Conservation (phyloP, 2,888 invertebrate genomes). For the Sinelater perroti region DNA sequence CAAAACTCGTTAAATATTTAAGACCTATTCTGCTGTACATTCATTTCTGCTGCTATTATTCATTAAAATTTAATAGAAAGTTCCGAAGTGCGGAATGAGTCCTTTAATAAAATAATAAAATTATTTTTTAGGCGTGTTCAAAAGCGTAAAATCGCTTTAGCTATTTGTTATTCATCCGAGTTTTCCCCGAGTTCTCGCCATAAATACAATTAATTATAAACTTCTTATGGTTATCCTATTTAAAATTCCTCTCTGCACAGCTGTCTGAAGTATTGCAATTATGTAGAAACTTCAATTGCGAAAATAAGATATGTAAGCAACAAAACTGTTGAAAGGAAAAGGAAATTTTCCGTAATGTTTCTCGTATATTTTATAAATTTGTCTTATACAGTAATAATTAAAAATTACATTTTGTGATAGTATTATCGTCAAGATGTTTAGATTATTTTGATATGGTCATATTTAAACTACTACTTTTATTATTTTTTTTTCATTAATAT, state of each 20-base stretch:
- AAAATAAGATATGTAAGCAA: not conserved
- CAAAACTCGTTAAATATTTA: constrained; percentile 39
- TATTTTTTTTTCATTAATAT: too few species aligned
- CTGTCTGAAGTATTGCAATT: constrained; percentile 13
- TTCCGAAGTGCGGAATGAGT: constrained; percentile 32
- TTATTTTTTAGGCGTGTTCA: constrained; percentile 40
- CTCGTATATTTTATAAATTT: too few species aligned
- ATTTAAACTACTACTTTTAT: too few species aligned
- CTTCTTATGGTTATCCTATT: constrained; percentile 35
- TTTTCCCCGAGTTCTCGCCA: constrained; percentile 27
- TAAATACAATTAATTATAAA: constrained; percentile 36
- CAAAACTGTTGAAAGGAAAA: too few species aligned
- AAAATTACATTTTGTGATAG: too few species aligned
- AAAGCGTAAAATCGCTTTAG: constrained; percentile 40
- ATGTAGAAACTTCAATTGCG: not conserved
- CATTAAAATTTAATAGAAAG: constrained; percentile 39
- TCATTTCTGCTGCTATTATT: constrained; percentile 35
- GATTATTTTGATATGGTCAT: too few species aligned
- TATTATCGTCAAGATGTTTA: too few species aligned
- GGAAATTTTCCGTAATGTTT: too few species aligned
- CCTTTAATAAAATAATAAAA: constrained; percentile 40
- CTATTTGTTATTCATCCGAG: constrained; percentile 36
- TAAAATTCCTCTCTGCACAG: constrained; percentile 23
- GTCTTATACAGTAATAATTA: too few species aligned
- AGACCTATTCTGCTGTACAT: constrained; percentile 36